These are phyloP conservation scores for Chroicocephalus ridibundus DNA, from an alignment of 2,113 vertebrate genomes.

Conservation along the genomic window DNA sequence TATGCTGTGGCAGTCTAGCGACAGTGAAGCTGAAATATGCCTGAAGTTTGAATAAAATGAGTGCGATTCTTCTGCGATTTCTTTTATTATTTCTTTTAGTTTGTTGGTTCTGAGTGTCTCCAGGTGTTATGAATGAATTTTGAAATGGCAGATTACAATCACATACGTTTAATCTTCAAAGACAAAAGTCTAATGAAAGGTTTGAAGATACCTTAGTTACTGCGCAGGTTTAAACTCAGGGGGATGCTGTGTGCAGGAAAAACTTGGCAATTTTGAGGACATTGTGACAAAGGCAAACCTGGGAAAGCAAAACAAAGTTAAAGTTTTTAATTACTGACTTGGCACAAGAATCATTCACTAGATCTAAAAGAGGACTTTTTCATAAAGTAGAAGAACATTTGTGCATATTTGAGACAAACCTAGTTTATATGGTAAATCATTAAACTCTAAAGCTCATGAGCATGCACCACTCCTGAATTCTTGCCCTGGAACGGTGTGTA, in stretches of 20 bases:
- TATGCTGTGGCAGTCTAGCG: not conserved
- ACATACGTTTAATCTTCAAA: not conserved
- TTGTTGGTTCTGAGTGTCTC: not conserved
- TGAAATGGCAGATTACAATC: not conserved
- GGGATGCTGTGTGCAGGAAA: not conserved
- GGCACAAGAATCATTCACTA: not conserved
- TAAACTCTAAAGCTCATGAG: not conserved
- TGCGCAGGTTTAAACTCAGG: not conserved
- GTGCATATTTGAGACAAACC: not conserved
- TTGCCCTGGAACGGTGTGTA: not conserved
- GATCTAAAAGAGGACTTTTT: not conserved
- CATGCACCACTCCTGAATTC: not conserved
- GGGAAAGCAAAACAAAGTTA: not conserved
- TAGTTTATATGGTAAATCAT: not conserved
- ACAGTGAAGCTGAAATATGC: not conserved
- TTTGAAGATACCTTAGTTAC: not conserved
- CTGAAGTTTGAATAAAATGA: constrained; percentile 16
- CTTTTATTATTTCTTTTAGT: not conserved
- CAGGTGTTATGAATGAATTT: not conserved
- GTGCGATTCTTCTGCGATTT: not conserved
- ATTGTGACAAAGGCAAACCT: not conserved
- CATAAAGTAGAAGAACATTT: not conserved
- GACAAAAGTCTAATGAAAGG: not conserved
- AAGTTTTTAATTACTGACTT: not conserved
- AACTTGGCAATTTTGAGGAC: fast-evolving